These are phyloP conservation scores for Podargus strigoides DNA, from an alignment of 2,797 vertebrate genomes.

Conservation along the genomic window DNA sequence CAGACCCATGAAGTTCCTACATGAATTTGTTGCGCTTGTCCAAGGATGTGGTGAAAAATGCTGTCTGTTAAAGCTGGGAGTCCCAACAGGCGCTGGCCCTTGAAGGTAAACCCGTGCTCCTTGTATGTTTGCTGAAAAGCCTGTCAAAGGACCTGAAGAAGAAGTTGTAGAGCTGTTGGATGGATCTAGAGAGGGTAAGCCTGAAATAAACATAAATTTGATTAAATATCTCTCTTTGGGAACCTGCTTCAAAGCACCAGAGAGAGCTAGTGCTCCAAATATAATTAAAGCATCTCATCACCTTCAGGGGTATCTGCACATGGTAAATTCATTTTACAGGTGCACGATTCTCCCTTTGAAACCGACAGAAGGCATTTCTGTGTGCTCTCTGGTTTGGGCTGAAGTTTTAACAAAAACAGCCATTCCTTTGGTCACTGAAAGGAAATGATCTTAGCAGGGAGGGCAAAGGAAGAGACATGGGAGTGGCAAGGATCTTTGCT, in stretches of 20 bases:
- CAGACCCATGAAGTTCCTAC: conserved; percentile 79
- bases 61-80: conserved; percentile 97
- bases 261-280: conserved; percentile 40
- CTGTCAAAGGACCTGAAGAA: conserved; percentile 85
- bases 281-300: conserved; percentile 48
- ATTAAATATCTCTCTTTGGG: conserved; percentile 64
- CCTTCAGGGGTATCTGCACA: conserved; percentile 28
- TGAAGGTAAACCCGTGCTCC: conserved; percentile 93
- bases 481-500: background rate
- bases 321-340: conserved; percentile 13
- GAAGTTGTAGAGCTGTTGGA: conserved; percentile 80
- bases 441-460: background rate
- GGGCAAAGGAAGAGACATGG: background rate
- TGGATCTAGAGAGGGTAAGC: conserved; percentile 84
- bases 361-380: background rate
- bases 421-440: background rate
- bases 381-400: background rate
- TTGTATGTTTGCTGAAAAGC: conserved; percentile 92
- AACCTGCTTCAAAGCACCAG: conserved; percentile 56
- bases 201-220: conserved; percentile 76
- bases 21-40: conserved; percentile 94
- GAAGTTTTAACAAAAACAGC: background rate
- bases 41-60: conserved; percentile 99
- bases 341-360: conserved; percentile 8
- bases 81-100: conserved; percentile 86